A percentile compares a stretch with the other conserved stretches of the same genome.
phyloP scores from a whole-genome alignment of 2,797 vertebrate species.

The Spondyliosoma cantharus region DNA sequence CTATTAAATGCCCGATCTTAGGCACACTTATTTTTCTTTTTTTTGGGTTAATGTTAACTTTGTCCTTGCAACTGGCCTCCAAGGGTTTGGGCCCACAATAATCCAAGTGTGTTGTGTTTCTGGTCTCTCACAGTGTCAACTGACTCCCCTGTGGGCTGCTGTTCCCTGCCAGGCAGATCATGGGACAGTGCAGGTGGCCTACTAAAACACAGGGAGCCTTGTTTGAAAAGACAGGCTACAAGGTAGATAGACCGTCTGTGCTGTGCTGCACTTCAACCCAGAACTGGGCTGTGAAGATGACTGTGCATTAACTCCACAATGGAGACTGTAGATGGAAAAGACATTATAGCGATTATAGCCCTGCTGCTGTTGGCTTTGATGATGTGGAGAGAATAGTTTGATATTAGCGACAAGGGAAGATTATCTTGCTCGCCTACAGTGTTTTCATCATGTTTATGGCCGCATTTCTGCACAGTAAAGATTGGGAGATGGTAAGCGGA shows the following conservation, averaged over 20 bases:
- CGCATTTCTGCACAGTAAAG: background rate
- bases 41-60: conserved; percentile 47
- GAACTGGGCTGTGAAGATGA: conserved; percentile 38
- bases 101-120: conserved; percentile 72
- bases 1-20: background rate
- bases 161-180: conserved; percentile 72
- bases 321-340: conserved; percentile 20
- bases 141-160: conserved; percentile 78
- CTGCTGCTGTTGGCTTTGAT: conserved; percentile 16
- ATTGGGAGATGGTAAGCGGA: background rate
- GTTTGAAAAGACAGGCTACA: conserved; percentile 68
- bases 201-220: conserved; percentile 71
- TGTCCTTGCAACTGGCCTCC: conserved; percentile 54
- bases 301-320: conserved; percentile 28
- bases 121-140: conserved; percentile 74
- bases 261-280: conserved; percentile 40
- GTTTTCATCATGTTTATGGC: conserved; percentile 15
- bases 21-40: conserved; percentile 26
- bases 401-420: background rate
- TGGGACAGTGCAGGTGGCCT: conserved; percentile 79
- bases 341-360: background rate
- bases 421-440: background rate
- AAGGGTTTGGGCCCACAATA: conserved; percentile 63
- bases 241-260: conserved; percentile 59
- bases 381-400: background rate